These are phyloP conservation scores for Opisthocomus hoazin DNA, from an alignment of 2,113 vertebrate genomes.

Conservation along the genomic window DNA sequence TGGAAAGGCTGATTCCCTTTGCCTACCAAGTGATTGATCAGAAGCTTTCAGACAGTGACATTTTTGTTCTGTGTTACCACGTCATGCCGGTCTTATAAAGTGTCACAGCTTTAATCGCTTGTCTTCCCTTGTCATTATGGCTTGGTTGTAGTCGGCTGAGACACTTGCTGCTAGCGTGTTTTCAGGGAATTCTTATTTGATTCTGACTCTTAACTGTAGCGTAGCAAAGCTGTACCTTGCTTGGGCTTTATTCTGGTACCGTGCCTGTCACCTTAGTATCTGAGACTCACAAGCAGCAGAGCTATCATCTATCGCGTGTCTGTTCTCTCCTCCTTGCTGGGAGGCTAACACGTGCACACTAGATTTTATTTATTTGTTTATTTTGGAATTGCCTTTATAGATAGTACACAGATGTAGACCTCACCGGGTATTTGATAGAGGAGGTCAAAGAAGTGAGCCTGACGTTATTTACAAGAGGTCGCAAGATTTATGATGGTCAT, in stretches of 20 bases:
- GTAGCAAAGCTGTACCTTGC: not conserved
- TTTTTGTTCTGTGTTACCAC: not conserved
- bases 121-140: not conserved
- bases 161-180: not conserved
- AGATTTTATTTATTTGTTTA: not conserved
- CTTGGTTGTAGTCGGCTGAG: not conserved
- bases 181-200: not conserved
- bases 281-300: not conserved
- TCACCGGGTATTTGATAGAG: not conserved
- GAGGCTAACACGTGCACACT: not conserved
- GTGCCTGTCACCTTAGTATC: not conserved
- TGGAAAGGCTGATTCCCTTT: not conserved
- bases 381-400: not conserved
- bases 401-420: not conserved
- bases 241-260: not conserved
- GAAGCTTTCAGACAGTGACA: slow-evolving; percentile 7
- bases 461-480: not conserved
- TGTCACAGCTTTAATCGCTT: slow-evolving; percentile 23
- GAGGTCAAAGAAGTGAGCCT: not conserved
- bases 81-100: not conserved
- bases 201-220: not conserved
- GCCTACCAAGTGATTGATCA: not conserved
- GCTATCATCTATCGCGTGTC: not conserved
- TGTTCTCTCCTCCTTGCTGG: not conserved
- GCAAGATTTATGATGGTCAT: not conserved